Evolutionary conservation across 2,888 invertebrate genomes (phyloP), one percentile per base, ranked within the genome.

Genomic region (Stenichneumon culpator): DNA sequence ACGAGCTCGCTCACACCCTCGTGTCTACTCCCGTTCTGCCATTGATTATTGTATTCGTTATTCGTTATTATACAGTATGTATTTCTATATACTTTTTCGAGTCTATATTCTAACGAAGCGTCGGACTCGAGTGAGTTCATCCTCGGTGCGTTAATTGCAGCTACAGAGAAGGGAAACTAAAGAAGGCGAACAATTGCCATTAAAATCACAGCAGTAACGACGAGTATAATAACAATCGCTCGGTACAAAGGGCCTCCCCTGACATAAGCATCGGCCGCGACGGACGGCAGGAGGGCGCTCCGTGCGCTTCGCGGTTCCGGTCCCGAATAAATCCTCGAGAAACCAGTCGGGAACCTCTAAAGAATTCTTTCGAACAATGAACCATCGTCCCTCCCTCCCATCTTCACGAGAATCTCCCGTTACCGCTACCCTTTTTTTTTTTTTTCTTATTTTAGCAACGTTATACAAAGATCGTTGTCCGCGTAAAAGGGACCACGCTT

Each of bases 261-360:
- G 84, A 75, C 73, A 79, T 79, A 81, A 84, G 84, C 84, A 84
- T 74, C 69, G 82, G 78, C 60, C 69, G 74, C 32, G 74, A 70
- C 74, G 74, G 69, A 63, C 28, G 54, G 2, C 44, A 7, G 69
- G 54, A 19, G 32, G 39, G 65, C 44, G 77, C 79, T 81, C 82
- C 78, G 84, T 74, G 81, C 65, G 44, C 70, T 44, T 47, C 79
- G 60, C 50, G 81, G 69, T 84, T 84, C 84, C 84, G 82, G 74
- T 85, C 79, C 79, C 82, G 74, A 82, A 85, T 85, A 85, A 85
- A 85, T 85, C 72, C 85, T 85, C 75, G 69, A 67, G 67, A 79
- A 85, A 85, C 85, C 79, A 75, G 85, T 79, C 82, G 75, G 69
- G 65, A 85, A 75, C 72, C 82, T 85, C 79, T 50, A 85, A 85